Evolutionary conservation across 2,113 vertebrate genomes (phyloP), one percentile per base, ranked within the genome.

Genomic region (Stictonetta naevosa): DNA sequence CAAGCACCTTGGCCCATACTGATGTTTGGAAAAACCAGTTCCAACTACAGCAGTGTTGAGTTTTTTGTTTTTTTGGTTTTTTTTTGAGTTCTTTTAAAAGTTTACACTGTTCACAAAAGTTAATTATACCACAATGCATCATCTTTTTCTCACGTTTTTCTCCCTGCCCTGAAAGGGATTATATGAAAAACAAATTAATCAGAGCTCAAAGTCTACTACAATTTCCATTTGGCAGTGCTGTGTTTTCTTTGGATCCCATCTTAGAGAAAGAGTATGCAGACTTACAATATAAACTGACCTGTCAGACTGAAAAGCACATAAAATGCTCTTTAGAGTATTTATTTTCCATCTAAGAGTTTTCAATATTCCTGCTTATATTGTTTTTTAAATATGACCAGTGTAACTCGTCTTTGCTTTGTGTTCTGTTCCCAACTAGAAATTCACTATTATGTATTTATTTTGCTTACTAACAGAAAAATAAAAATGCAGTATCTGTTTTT

Each of bases 101-200:
- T 67, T 73, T 16, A 44, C 23, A 42, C 44, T 52, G 78, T 67
- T 62, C 52, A 52, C 25, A 3, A 8, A 76, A 92, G 44, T 63
- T 83, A 92, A 94, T 84, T 66, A 73, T 36, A 79, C 48, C 34
- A 67, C 25, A 77, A 53, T 38, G 56, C 46, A 87, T 77, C 94
- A 71, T 79, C 86, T 72, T 95, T 79, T 91, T 94, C 95, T 96
- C 83, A 82, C 67, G 6, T 93, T 98, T 92, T 93, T 83, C 76
- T 93, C 38, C 1, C 34, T 77, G 77, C 58, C 31, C 91, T 88
- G 9, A 76, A 90, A 88, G 80, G 78, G 76, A 92, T 62, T 83
- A 40, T 78, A 87, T 42, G 71, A 95, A 96, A 94, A 97, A 94
- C 90, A 93, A 94, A 95, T 96, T 96, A 93, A 96, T 96, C 95